phyloP scores from a whole-genome alignment of 2,113 vertebrate genomes.

The Bubo bubo region DNA sequence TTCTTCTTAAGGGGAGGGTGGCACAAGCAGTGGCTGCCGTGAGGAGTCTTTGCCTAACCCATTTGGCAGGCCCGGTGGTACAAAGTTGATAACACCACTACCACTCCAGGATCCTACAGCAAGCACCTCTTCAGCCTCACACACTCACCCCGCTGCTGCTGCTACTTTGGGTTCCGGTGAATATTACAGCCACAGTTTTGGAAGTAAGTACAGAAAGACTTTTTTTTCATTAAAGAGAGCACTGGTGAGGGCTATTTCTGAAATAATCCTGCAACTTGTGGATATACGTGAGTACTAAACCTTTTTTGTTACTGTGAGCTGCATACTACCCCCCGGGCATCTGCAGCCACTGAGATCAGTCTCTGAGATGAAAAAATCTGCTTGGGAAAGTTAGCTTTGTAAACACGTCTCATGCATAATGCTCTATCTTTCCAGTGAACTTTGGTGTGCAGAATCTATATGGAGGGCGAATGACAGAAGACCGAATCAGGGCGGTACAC shows the following conservation, averaged over 20 bases:
- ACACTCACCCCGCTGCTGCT: not conserved
- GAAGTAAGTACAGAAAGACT: slow-evolving; percentile 70
- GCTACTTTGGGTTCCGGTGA: slow-evolving; percentile 57
- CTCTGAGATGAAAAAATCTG: not conserved
- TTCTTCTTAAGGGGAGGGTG: not conserved
- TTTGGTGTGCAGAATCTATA: slow-evolving; percentile 69
- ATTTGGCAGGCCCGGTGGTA: slow-evolving; percentile 41
- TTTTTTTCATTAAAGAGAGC: not conserved
- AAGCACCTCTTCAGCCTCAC: not conserved
- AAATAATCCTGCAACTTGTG: not conserved
- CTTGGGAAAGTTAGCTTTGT: not conserved
- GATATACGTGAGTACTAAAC: not conserved
- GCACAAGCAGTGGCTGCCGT: not conserved
- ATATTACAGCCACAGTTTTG: slow-evolving; percentile 40
- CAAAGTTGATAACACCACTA: slow-evolving; percentile 44
- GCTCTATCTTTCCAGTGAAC: slow-evolving; percentile 41
- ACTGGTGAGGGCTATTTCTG: not conserved
- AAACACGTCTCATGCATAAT: not conserved
- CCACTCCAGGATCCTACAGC: not conserved
- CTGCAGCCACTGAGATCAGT: not conserved
- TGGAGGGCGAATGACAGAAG: slow-evolving; percentile 78
- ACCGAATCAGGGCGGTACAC: slow-evolving; percentile 73
- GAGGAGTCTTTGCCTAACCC: slow-evolving; percentile 25
- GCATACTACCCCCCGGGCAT: not conserved
- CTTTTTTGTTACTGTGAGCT: not conserved